These are phyloP conservation scores for Chloropsis cyanopogon DNA, from an alignment of 2,113 vertebrate genomes.

Conservation along the genomic window DNA sequence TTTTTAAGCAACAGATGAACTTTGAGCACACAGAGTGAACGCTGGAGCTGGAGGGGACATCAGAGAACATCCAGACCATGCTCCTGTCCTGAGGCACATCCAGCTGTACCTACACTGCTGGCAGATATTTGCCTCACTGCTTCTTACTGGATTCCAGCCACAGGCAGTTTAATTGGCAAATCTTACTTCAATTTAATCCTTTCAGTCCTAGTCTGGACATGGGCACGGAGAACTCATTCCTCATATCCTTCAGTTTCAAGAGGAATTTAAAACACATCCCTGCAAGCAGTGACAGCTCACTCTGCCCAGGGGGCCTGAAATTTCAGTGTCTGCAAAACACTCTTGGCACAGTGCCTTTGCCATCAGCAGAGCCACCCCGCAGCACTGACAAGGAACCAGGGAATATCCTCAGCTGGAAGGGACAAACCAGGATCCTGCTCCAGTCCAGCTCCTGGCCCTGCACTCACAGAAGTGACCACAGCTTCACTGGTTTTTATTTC, in stretches of 20 bases:
- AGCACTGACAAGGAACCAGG: rapidly evolving
- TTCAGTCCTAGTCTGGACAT: background rate
- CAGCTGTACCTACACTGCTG: constrained; percentile 4
- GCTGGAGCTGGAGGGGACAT: background rate
- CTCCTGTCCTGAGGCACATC: background rate
- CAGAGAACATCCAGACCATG: background rate
- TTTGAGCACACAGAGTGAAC: background rate
- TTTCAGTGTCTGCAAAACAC: background rate
- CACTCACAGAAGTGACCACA: background rate
- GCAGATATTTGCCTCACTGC: background rate
- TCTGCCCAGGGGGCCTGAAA: background rate
- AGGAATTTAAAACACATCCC: background rate
- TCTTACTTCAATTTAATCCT: background rate
- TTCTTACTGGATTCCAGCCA: background rate
- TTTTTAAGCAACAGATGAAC: background rate
- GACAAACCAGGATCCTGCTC: background rate
- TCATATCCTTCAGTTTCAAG: background rate
- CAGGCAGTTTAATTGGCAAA: background rate
- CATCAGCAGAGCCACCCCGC: background rate
- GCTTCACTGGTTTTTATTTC: background rate
- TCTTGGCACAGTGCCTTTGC: background rate
- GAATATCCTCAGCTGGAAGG: background rate
- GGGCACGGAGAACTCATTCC: background rate
- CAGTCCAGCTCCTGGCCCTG: background rate
- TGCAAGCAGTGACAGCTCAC: background rate